Conservation (phyloP, 2,888 invertebrate species). For the Ichneumoninae sp. region DNA sequence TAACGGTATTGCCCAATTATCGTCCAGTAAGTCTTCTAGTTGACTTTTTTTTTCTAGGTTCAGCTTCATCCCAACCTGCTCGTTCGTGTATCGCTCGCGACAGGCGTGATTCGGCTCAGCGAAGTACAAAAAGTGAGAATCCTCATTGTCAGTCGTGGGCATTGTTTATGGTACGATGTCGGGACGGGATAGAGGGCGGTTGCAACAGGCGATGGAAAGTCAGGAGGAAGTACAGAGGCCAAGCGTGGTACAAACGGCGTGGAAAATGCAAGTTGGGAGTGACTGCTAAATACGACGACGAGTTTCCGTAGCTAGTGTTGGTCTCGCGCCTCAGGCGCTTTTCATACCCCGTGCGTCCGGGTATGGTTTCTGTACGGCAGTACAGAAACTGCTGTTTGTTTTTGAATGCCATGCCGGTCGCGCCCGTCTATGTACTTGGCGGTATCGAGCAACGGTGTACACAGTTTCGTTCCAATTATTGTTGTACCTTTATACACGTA, state of each 20-base stretch:
- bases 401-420: slow-evolving; percentile 54
- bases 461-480: slow-evolving; percentile 68
- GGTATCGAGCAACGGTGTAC: slow-evolving; percentile 57
- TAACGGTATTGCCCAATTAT: background rate
- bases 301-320: slow-evolving; percentile 24
- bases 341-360: slow-evolving; percentile 39
- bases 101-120: background rate
- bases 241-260: slow-evolving; percentile 37
- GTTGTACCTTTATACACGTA: slow-evolving; percentile 56
- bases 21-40: background rate
- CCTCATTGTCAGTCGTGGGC: slow-evolving; percentile 30
- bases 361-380: slow-evolving; percentile 22
- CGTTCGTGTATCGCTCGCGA: background rate
- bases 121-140: slow-evolving; percentile 8
- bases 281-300: slow-evolving; percentile 61
- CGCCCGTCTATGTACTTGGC: slow-evolving; percentile 21
- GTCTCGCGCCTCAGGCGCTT: slow-evolving; percentile 46
- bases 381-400: slow-evolving; percentile 63
- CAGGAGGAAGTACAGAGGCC: slow-evolving; percentile 34
- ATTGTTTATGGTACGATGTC: slow-evolving; percentile 47
- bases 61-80: background rate
- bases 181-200: slow-evolving; percentile 21
- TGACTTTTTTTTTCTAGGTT: background rate
- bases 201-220: slow-evolving; percentile 48
- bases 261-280: slow-evolving; percentile 45